A percentile compares a stretch with the other conserved stretches of the same genome.
Evolutionary conservation across 2,797 vertebrate species (phyloP).

Genomic region (Champsocephalus gunnari): DNA sequence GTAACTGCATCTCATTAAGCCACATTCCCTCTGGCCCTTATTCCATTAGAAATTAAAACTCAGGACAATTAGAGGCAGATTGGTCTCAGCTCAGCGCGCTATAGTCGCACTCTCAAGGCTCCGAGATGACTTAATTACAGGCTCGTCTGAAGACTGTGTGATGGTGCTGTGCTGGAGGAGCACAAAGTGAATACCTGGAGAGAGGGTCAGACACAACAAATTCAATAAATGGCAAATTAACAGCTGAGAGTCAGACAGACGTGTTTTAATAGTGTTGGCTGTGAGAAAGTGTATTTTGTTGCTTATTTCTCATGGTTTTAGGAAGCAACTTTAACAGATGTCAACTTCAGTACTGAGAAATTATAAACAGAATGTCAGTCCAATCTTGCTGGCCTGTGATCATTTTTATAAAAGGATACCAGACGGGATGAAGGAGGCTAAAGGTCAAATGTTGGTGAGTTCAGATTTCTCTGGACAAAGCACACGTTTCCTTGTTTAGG

Average conservation of each 20-base stretch:
- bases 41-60: constrained; percentile 86
- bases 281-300: neutral
- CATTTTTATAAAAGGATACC: neutral
- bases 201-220: constrained; percentile 32
- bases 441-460: constrained; percentile 34
- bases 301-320: neutral
- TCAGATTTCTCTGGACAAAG: constrained; percentile 25
- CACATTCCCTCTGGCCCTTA: constrained; percentile 78
- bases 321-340: neutral
- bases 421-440: constrained; percentile 8
- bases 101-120: constrained; percentile 72
- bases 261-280: neutral
- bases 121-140: constrained; percentile 82
- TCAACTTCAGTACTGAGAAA: neutral
- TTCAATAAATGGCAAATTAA: constrained; percentile 21
- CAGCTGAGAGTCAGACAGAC: constrained; percentile 25
- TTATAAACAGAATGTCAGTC: neutral
- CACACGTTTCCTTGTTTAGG: constrained; percentile 30
- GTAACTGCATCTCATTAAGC: constrained; percentile 78
- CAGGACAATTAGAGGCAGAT: constrained; percentile 82
- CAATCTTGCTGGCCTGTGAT: constrained; percentile 1
- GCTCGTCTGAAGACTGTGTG: constrained; percentile 64
- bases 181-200: constrained; percentile 45
- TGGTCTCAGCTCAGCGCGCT: constrained; percentile 77
- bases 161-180: constrained; percentile 33